Evolutionary conservation across 2,113 vertebrate genomes (phyloP).

Genomic region (Panthera tigris): DNA sequence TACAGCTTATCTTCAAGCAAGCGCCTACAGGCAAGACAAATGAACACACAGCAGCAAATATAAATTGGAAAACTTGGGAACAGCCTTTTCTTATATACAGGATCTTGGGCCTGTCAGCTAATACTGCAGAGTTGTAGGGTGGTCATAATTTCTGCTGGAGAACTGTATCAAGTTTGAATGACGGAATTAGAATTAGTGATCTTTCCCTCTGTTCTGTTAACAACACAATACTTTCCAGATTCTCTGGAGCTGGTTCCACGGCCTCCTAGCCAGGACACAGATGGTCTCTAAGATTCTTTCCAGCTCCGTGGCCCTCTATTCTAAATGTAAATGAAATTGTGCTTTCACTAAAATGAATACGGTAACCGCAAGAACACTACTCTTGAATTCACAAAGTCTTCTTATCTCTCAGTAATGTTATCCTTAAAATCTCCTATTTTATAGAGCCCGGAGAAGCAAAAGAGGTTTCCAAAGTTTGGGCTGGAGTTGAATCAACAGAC

Average conservation of each 20-base stretch:
- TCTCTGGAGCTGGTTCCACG: background rate
- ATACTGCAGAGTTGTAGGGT: background rate
- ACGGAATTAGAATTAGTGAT: background rate
- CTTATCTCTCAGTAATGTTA: background rate
- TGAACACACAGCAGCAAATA: slow-evolving; percentile 56
- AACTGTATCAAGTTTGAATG: background rate
- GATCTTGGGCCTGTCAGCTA: background rate
- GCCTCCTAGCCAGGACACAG: background rate
- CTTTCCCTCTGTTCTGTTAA: slow-evolving; percentile 2
- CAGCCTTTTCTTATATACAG: background rate
- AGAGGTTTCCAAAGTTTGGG: background rate
- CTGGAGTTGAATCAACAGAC: background rate
- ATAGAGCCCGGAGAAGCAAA: background rate
- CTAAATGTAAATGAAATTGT: background rate
- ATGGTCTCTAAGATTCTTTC: slow-evolving; percentile 21
- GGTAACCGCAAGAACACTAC: background rate
- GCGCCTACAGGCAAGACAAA: slow-evolving; percentile 61
- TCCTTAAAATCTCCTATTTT: background rate
- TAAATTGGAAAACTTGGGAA: slow-evolving; percentile 49
- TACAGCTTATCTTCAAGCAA: slow-evolving; percentile 64
- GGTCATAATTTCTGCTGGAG: slow-evolving; percentile 11
- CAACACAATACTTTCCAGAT: background rate
- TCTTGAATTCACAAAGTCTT: background rate
- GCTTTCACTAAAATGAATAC: slow-evolving; percentile 8
- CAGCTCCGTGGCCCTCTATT: background rate